These are phyloP conservation scores for Iselma pallidipennis DNA, from an alignment of 2,888 invertebrate species.

Conservation along the genomic window DNA sequence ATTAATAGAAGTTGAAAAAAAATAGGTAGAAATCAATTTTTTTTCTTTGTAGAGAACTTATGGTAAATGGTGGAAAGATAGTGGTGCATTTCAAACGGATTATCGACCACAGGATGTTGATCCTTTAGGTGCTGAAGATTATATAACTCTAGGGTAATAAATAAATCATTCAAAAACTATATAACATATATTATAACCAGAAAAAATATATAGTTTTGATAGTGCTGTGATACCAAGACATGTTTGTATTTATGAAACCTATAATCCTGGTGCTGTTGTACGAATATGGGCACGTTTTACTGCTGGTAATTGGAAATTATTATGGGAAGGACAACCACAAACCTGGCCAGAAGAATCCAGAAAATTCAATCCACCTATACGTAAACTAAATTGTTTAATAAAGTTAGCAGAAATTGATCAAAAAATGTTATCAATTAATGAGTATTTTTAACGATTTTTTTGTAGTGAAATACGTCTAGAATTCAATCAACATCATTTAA, in stretches of 20 bases:
- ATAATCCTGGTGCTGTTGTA: conserved; percentile 82
- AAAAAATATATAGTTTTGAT: conserved; percentile 58
- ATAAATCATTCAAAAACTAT: conserved; percentile 7
- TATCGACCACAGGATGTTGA: conserved; percentile 76
- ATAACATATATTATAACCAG: background rate
- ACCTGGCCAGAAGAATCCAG: conserved; percentile 63
- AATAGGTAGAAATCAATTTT: background rate
- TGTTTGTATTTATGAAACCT: conserved; percentile 81
- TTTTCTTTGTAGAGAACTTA: conserved; percentile 71
- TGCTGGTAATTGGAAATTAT: conserved; percentile 66
- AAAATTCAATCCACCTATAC: conserved; percentile 76
- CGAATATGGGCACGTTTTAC: conserved; percentile 73
- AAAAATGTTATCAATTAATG: no score
- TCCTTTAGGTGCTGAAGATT: conserved; percentile 74
- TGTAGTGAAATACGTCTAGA: conserved; percentile 78
- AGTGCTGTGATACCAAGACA: conserved; percentile 68
- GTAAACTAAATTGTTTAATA: conserved; percentile 61
- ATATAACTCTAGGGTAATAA: conserved; percentile 66
- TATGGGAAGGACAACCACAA: conserved; percentile 78
- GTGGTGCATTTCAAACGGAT: conserved; percentile 70
- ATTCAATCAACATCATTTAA: conserved; percentile 78
- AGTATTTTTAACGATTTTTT: conserved; percentile 49
- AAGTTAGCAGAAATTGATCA: no score
- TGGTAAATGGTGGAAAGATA: conserved; percentile 83
- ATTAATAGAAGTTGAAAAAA: background rate